Conservation (phyloP, 2,888 invertebrate genomes). For the Mayetiola destructor region DNA sequence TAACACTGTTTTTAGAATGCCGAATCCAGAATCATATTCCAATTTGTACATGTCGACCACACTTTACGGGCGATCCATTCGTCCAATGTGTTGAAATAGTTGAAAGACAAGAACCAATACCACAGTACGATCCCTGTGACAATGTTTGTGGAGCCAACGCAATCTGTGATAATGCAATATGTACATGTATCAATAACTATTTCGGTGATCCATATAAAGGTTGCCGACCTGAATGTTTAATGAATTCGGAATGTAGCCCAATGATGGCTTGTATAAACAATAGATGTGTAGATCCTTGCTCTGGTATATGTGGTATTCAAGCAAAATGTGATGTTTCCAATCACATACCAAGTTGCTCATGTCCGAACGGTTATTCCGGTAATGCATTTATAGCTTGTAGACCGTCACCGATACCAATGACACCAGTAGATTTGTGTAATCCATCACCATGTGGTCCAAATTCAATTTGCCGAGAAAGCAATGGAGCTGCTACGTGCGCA, state of each 20-base stretch:
- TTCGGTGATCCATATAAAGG: constrained; percentile 51
- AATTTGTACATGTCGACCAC: constrained; percentile 44
- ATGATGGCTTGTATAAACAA: constrained; percentile 54
- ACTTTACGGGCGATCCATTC: constrained; percentile 54
- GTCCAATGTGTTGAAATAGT: constrained; percentile 41
- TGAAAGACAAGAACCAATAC: constrained; percentile 38
- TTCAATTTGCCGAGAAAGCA: constrained; percentile 49
- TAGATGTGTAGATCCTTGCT: constrained; percentile 58
- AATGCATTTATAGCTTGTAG: constrained; percentile 52
- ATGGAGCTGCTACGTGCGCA: constrained; percentile 52
- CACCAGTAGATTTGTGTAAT: constrained; percentile 40
- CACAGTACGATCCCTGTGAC: constrained; percentile 48
- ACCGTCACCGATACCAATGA: constrained; percentile 25
- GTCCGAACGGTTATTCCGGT: constrained; percentile 50
- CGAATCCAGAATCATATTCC: constrained; percentile 56
- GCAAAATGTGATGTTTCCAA: constrained; percentile 58
- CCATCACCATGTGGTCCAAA: constrained; percentile 68
- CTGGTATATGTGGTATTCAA: constrained; percentile 57
- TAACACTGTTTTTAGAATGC: constrained; percentile 38
- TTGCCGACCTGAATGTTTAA: constrained; percentile 61
- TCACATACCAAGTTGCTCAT: constrained; percentile 61
- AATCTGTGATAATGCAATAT: constrained; percentile 50
- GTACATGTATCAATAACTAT: constrained; percentile 55
- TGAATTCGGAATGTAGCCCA: constrained; percentile 55
- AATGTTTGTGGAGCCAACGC: constrained; percentile 71